Percentiles rank a stretch among this genome's conserved stretches.
Evolutionary conservation across 2,888 invertebrate genomes (phyloP).

Genomic region (Himalopsyche tibetana): DNA sequence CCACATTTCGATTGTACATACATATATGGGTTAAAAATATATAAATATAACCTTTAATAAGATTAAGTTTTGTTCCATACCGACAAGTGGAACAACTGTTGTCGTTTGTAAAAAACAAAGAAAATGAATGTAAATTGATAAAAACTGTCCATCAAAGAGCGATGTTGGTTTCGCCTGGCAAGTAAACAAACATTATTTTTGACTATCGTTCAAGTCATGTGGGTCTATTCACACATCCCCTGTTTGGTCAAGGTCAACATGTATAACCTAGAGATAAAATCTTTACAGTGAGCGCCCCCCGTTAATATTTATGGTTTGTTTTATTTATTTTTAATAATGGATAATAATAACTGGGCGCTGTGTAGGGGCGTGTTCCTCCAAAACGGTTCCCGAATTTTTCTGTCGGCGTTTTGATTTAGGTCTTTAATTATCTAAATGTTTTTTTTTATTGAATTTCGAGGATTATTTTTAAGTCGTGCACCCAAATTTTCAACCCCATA

Average conservation of each 20-base stretch:
- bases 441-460: slow-evolving; percentile 1
- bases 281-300: slow-evolving; percentile 21
- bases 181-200: too few relatives aligned
- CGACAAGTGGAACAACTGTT: too few relatives aligned
- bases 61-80: too few relatives aligned
- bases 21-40: too few relatives aligned
- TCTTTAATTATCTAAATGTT: background rate
- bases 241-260: background rate
- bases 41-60: too few relatives aligned
- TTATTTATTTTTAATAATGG: slow-evolving; percentile 40
- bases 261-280: slow-evolving; percentile 13
- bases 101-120: too few relatives aligned
- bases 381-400: slow-evolving; percentile 27
- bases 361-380: slow-evolving; percentile 7
- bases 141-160: too few relatives aligned
- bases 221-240: background rate
- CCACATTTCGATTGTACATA: too few relatives aligned
- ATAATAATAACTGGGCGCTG: slow-evolving; percentile 7
- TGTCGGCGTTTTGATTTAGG: slow-evolving; percentile 29
- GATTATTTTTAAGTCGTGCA: slow-evolving; percentile 2
- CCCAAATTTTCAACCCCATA: too few relatives aligned
- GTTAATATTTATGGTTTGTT: slow-evolving; percentile 15
- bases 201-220: background rate
- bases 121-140: too few relatives aligned
- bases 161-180: too few relatives aligned